A percentile compares a stretch with the other conserved stretches of the same genome.
Conservation (phyloP, 2,888 invertebrate genomes). For the Agrotis segetum region DNA sequence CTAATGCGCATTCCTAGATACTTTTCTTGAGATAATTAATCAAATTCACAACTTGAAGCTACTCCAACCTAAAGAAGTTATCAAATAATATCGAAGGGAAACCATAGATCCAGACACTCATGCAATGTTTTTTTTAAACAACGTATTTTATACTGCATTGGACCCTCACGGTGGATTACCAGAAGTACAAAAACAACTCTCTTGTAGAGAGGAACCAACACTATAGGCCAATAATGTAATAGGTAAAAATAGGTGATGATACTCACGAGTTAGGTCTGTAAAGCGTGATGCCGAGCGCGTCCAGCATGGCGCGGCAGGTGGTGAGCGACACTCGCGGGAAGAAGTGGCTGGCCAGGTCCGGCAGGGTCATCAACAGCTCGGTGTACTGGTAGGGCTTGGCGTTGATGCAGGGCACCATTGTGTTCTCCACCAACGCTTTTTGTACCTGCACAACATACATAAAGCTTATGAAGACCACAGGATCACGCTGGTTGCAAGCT, state of each 20-base stretch:
- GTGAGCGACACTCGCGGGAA: constrained; percentile 94
- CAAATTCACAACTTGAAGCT: constrained; percentile 1
- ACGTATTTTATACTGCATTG: too few species aligned
- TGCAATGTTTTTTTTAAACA: too few species aligned
- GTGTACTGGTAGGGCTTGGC: constrained; percentile 96
- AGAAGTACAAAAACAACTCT: background rate
- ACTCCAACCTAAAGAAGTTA: constrained; percentile 10
- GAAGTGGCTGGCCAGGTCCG: constrained; percentile 95
- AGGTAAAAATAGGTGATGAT: background rate
- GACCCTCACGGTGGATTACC: background rate
- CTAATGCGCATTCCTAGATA: background rate
- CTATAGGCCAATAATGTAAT: background rate
- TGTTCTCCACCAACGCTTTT: constrained; percentile 95
- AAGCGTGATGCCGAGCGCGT: constrained; percentile 95
- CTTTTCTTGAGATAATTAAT: background rate
- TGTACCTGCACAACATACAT: constrained; percentile 90
- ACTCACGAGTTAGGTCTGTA: constrained; percentile 96
- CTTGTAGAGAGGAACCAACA: background rate
- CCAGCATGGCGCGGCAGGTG: constrained; percentile 95
- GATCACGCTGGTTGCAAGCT: too few species aligned
- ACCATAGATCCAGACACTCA: too few species aligned
- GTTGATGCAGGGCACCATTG: constrained; percentile 96
- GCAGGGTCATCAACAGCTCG: constrained; percentile 95
- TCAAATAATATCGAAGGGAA: too few species aligned
- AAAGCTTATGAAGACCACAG: too few species aligned